Evolutionary conservation across 2,797 vertebrate genomes (phyloP).

Genomic region (Nyctalus aviator): DNA sequence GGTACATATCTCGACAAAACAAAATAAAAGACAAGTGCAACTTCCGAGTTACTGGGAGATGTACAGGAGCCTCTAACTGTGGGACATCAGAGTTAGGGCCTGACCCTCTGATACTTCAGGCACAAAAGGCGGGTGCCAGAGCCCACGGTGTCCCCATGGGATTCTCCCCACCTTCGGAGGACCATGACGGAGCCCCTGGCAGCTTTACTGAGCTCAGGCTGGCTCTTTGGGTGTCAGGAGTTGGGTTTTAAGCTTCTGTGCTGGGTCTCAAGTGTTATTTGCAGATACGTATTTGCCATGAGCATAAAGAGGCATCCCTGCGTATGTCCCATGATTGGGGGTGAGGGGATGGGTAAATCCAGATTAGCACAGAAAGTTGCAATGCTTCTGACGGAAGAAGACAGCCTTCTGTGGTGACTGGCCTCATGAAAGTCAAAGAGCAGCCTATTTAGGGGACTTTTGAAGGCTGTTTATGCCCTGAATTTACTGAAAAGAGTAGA

Average conservation of each 20-base stretch:
- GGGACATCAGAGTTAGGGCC: not conserved
- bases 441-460: not conserved
- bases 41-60: not conserved
- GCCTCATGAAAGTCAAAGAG: not conserved
- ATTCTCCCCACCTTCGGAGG: not conserved
- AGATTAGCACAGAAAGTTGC: not conserved
- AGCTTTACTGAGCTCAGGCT: not conserved
- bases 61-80: not conserved
- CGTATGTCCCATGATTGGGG: rapidly evolving
- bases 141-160: not conserved
- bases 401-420: not conserved
- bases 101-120: too few species aligned
- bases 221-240: not conserved
- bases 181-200: rapidly evolving
- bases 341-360: rapidly evolving
- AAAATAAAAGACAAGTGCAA: conserved; percentile 15
- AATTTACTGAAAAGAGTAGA: not conserved
- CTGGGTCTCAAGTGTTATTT: not conserved
- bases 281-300: not conserved
- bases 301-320: not conserved
- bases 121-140: not conserved
- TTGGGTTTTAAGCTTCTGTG: not conserved
- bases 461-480: not conserved
- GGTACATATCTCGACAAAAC: conserved; percentile 83
- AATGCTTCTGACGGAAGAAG: not conserved